Base-by-base conservation (phyloP, 1,140 invertebrate genomes). In the Drosophila santomea region DNA sequence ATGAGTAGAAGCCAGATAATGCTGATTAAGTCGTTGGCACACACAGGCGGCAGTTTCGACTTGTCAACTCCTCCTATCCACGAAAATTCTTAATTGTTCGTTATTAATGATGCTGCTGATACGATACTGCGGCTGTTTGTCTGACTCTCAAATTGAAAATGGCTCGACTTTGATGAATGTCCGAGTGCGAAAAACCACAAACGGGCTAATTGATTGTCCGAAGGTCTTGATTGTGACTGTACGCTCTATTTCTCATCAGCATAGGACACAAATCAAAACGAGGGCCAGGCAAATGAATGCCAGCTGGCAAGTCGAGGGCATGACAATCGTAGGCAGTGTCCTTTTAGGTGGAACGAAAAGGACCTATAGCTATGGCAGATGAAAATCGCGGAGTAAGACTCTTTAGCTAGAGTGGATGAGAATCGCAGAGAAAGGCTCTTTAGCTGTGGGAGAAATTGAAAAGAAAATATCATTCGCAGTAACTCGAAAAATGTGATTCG, bases 111-210 rank as follows among this genome's bases (percentile, higher is more conserved):
- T 82, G 74, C 55, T 66, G 44, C 71, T 74, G 63, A 66, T 73
- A 72, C 36, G 63, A 66, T 73, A 72, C 36, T 39, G 43, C 43
- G 44, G 38, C 56, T 67, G 52, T 28, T 50, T 50, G 12, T 72
- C 51, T 74, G 79, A 83, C 62, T 83, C 66, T 83, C 74, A 83
- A 82, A 83, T 83, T 83, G 80, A 83, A 83, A 83, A 83, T 71
- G 80, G 69, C 12, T 63, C 78, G 80, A 82, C 80, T 82, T 82
- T 82, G 80, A 82, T 82, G 80, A 78, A 82, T 80, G 78, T 71
- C 71, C 77, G 77, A 78, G 68, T 79, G 77, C 52, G 52, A 77
- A 73, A 72, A 60, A 71, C 58, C 67, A 66, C 62, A 78, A 69
- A 48, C 60, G 59, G 69, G 72, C 79, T 82, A 82, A 82, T 82